Evolutionary conservation across 2,888 invertebrate genomes (phyloP).

Genomic region (Acrobasis consociella): DNA sequence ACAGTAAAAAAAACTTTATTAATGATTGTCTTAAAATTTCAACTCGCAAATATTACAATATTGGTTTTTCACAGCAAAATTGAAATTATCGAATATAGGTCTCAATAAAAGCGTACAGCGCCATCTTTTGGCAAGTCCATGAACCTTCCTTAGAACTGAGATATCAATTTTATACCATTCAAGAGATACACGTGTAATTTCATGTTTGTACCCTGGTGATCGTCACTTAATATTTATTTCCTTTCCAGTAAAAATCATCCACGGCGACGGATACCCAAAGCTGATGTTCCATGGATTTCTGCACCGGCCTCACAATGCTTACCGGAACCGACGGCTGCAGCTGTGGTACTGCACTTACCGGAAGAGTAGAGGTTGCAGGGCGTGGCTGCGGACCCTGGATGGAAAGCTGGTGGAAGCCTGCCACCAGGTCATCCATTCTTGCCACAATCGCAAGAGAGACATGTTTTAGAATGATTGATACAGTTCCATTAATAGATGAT

Average conservation of each 20-base stretch:
- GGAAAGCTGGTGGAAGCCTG: conserved; percentile 32
- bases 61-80: too few species aligned
- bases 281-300: conserved; percentile 49
- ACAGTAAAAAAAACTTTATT: too few species aligned
- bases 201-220: background rate
- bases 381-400: conserved; percentile 39
- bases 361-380: conserved; percentile 37
- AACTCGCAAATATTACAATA: too few species aligned
- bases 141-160: too few species aligned
- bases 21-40: too few species aligned
- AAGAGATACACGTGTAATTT: background rate
- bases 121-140: too few species aligned
- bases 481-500: background rate
- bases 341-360: conserved; percentile 57
- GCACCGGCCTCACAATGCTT: conserved; percentile 57
- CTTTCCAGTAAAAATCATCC: conserved; percentile 27
- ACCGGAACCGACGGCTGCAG: conserved; percentile 46
- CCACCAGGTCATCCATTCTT: conserved; percentile 19
- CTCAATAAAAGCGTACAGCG: too few species aligned
- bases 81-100: too few species aligned
- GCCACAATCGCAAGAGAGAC: conserved; percentile 9
- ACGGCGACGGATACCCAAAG: conserved; percentile 48
- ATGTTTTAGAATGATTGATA: conserved; percentile 1
- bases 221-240: background rate
- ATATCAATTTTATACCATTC: too few species aligned